These are phyloP conservation scores for Apotomis capreana DNA, from an alignment of 2,888 invertebrate genomes.

Conservation along the genomic window DNA sequence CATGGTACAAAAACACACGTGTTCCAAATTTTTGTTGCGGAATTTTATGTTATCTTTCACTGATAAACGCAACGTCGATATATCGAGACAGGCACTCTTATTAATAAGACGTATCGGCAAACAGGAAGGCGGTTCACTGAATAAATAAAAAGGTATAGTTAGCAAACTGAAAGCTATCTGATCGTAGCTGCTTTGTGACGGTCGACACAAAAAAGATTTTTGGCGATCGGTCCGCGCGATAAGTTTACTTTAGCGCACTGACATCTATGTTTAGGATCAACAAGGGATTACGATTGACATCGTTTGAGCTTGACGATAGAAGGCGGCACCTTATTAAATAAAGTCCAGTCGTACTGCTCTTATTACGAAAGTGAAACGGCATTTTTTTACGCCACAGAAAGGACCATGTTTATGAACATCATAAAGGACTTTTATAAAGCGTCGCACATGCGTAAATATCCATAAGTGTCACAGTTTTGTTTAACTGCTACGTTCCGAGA, in stretches of 20 bases:
- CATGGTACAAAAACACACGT: neutral
- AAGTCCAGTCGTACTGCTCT: constrained; percentile 11
- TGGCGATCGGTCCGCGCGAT: constrained; percentile 65
- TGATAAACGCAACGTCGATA: constrained; percentile 39
- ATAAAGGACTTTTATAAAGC: constrained; percentile 40
- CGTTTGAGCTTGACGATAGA: constrained; percentile 9
- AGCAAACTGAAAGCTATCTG: constrained; percentile 73
- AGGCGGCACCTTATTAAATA: constrained; percentile 19
- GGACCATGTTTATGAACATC: constrained; percentile 30
- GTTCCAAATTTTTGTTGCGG: neutral
- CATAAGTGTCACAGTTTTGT: constrained; percentile 70
- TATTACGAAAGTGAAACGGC: constrained; percentile 17
- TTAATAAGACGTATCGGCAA: constrained; percentile 55
- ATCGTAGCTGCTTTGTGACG: constrained; percentile 62
- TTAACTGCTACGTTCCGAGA: constrained; percentile 57
- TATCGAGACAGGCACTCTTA: constrained; percentile 44
- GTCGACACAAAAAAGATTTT: constrained; percentile 61
- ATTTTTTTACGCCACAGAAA: constrained; percentile 16
- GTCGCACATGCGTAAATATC: constrained; percentile 60
- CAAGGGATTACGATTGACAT: constrained; percentile 34
- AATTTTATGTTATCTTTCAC: constrained; percentile 28
- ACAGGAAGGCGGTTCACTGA: constrained; percentile 46
- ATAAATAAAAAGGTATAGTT: constrained; percentile 66
- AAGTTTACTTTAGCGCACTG: constrained; percentile 62
- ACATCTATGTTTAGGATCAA: constrained; percentile 65